A percentile compares a stretch with the other conserved stretches of the same genome.
Conservation (phyloP, 2,113 vertebrate species). For the Mastomys coucha region DNA sequence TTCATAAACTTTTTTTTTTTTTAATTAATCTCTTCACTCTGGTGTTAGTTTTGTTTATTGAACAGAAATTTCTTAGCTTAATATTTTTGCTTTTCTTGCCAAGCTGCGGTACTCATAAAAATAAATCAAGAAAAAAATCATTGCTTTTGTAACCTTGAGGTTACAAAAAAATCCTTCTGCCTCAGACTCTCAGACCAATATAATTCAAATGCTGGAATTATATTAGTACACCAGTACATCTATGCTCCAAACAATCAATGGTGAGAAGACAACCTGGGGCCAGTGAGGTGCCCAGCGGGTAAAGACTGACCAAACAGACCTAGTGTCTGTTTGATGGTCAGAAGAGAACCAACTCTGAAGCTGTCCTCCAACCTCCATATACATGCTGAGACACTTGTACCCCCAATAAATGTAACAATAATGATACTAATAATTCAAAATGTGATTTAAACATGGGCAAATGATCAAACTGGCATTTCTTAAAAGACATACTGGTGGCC, state of each 20-base stretch:
- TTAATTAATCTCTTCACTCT: neutral
- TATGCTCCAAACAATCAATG: neutral
- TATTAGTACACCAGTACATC: fast-evolving
- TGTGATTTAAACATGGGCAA: neutral
- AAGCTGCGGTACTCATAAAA: neutral
- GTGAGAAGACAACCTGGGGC: neutral
- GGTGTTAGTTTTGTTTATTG: neutral
- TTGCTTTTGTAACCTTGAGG: neutral
- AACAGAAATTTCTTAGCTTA: neutral
- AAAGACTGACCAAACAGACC: neutral
- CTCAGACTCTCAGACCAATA: neutral
- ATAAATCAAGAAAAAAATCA: neutral
- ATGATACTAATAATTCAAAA: neutral
- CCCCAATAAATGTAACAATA: neutral
- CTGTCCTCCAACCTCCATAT: neutral
- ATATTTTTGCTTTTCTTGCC: neutral
- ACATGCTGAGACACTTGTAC: neutral
- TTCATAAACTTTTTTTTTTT: neutral
- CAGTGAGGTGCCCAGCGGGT: too few relatives aligned
- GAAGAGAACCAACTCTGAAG: neutral
- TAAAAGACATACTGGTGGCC: neutral
- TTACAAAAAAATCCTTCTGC: neutral
- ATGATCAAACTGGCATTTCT: neutral
- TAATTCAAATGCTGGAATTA: neutral
- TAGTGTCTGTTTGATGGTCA: too few relatives aligned